A percentile compares a stretch with the other conserved stretches of the same genome.
phyloP scores from a whole-genome alignment of 1,140 invertebrate genomes.

The Orius insidiosus region DNA sequence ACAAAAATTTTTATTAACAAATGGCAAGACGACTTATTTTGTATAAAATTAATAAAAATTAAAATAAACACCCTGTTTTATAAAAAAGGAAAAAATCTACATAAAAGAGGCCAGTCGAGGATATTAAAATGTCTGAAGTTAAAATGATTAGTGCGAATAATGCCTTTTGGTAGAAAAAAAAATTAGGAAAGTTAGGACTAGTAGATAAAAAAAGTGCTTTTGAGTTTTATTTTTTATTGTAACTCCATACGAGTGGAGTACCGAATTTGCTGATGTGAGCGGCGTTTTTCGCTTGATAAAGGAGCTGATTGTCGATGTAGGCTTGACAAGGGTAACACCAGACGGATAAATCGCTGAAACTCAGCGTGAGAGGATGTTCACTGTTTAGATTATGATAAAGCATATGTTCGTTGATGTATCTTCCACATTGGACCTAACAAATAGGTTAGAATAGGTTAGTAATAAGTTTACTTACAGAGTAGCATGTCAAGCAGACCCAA shows the following conservation, averaged over 20 bases:
- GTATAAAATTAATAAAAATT: too few relatives aligned
- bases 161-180: too few relatives aligned
- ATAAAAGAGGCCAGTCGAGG: too few relatives aligned
- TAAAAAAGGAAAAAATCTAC: too few relatives aligned
- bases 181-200: too few relatives aligned
- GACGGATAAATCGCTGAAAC: conserved; percentile 65
- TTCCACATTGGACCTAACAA: conserved; percentile 52
- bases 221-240: not conserved
- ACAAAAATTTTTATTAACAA: too few relatives aligned
- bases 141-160: too few relatives aligned
- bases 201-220: too few relatives aligned
- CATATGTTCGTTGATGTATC: conserved; percentile 67
- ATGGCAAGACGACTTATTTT: too few relatives aligned
- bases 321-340: conserved; percentile 76
- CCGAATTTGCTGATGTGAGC: conserved; percentile 56
- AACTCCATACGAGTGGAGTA: conserved; percentile 19
- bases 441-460: not conserved
- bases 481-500: conserved; percentile 71
- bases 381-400: conserved; percentile 38
- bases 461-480: conserved; percentile 26
- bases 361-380: conserved; percentile 54
- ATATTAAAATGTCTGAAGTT: too few relatives aligned
- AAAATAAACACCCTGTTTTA: too few relatives aligned
- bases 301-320: conserved; percentile 58
- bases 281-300: conserved; percentile 49